A percentile compares a stretch with the other conserved stretches of the same genome.
These are phyloP conservation scores for Pomatorhinus ruficollis DNA, from an alignment of 2,113 vertebrate genomes.

Conservation along the genomic window DNA sequence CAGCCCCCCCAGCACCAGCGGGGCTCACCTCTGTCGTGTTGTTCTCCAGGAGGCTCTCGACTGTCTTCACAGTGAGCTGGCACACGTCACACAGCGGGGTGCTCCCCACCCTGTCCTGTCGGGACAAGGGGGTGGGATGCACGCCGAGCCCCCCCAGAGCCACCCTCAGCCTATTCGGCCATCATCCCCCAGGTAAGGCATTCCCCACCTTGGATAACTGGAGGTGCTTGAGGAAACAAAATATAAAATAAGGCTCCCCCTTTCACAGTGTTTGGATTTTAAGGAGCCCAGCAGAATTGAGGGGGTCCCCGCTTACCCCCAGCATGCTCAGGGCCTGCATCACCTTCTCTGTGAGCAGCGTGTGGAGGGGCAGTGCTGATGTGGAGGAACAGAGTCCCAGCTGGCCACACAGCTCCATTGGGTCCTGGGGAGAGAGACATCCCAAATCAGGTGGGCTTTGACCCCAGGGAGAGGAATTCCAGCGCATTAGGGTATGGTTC, in stretches of 20 bases:
- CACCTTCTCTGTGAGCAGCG: conserved; percentile 68
- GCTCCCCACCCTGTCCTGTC: conserved; percentile 45
- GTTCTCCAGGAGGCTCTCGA: conserved; percentile 78
- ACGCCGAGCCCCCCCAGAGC: rapidly evolving
- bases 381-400: conserved; percentile 79
- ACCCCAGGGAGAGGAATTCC: rapidly evolving
- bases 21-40: conserved; percentile 83
- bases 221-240: background rate
- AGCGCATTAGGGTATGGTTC: rapidly evolving
- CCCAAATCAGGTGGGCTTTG: rapidly evolving
- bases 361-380: conserved; percentile 71
- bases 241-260: rapidly evolving
- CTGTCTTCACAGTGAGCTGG: conserved; percentile 78
- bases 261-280: background rate
- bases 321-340: background rate
- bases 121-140: background rate
- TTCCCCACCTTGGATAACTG: background rate
- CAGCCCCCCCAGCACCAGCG: rapidly evolving
- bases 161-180: background rate
- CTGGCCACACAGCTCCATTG: conserved; percentile 77
- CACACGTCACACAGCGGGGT: conserved; percentile 79
- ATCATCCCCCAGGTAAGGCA: rapidly evolving
- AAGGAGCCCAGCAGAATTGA: rapidly evolving
- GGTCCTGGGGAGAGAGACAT: conserved; percentile 66
- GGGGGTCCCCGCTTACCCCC: background rate